Evolutionary conservation across 2,797 vertebrate species (phyloP).

Genomic region (Sebastes reedi): DNA sequence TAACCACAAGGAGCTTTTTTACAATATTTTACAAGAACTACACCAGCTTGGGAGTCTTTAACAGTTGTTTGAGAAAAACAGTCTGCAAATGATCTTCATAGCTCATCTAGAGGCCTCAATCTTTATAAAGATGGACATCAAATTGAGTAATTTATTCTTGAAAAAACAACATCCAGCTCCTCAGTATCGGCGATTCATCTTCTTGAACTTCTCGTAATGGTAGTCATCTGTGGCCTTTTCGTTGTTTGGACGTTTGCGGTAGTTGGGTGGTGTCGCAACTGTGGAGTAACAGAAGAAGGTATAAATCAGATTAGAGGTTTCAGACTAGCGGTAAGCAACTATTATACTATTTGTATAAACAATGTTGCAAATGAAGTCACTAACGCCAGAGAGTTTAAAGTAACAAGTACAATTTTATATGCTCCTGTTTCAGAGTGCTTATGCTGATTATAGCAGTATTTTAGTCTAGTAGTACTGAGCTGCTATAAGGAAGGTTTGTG

Average conservation of each 20-base stretch:
- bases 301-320: neutral
- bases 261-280: slow-evolving; percentile 87
- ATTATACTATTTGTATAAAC: neutral
- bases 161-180: neutral
- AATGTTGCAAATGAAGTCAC: neutral
- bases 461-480: neutral
- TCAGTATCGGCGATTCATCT: slow-evolving; percentile 97
- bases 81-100: neutral
- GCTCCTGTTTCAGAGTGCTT: neutral
- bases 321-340: neutral
- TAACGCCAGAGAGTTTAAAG: neutral
- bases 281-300: neutral
- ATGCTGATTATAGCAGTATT: neutral
- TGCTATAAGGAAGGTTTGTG: neutral
- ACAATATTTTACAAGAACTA: slow-evolving; percentile 49
- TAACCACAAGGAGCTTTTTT: slow-evolving; percentile 10
- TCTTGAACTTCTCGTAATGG: slow-evolving; percentile 99
- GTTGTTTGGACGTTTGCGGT: slow-evolving; percentile 93
- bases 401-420: neutral
- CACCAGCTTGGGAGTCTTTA: neutral
- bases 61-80: neutral
- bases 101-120: neutral
- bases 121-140: neutral
- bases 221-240: slow-evolving; percentile 99
- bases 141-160: neutral